Percentiles rank a stretch among this genome's conserved stretches.
phyloP scores from a whole-genome alignment of 1,140 invertebrate species.

The Drosophila sucinea region DNA sequence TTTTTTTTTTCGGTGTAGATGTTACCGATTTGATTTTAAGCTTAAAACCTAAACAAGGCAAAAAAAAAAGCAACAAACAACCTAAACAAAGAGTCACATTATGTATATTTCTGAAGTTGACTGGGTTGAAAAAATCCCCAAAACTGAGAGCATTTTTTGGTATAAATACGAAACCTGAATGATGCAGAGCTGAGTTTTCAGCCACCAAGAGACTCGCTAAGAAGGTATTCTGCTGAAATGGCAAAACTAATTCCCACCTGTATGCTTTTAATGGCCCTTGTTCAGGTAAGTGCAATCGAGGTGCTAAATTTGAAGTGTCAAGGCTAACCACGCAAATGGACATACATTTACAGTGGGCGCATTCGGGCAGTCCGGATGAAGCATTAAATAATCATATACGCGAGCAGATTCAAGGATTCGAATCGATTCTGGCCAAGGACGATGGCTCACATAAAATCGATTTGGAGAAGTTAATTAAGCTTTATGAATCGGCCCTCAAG shows the following conservation, averaged over 20 bases:
- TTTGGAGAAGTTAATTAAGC: conserved; percentile 43
- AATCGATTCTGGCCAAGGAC: conserved; percentile 43
- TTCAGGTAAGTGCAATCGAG: conserved; percentile 45
- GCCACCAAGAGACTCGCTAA: conserved; percentile 31
- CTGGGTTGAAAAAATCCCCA: conserved; percentile 31
- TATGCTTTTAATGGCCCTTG: conserved; percentile 43
- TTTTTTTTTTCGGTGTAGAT: conserved; percentile 37
- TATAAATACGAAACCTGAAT: conserved; percentile 57
- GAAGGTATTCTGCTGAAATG: conserved; percentile 35
- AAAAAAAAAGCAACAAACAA: conserved; percentile 43
- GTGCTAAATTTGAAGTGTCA: neutral
- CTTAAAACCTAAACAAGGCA: conserved; percentile 52
- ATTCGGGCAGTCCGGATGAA: conserved; percentile 42
- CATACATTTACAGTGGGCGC: conserved; percentile 39
- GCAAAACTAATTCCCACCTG: conserved; percentile 47
- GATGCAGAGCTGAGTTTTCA: conserved; percentile 46
- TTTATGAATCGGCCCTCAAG: conserved; percentile 56
- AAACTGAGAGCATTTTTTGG: conserved; percentile 43
- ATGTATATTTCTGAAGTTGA: conserved; percentile 33
- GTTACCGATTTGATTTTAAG: conserved; percentile 53
- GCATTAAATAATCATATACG: conserved; percentile 51
- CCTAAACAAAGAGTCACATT: conserved; percentile 55
- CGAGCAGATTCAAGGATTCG: conserved; percentile 47
- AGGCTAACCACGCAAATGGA: neutral
- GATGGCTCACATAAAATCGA: conserved; percentile 57